phyloP scores from a whole-genome alignment of 2,113 vertebrate genomes.

The Dicentrarchus labrax region DNA sequence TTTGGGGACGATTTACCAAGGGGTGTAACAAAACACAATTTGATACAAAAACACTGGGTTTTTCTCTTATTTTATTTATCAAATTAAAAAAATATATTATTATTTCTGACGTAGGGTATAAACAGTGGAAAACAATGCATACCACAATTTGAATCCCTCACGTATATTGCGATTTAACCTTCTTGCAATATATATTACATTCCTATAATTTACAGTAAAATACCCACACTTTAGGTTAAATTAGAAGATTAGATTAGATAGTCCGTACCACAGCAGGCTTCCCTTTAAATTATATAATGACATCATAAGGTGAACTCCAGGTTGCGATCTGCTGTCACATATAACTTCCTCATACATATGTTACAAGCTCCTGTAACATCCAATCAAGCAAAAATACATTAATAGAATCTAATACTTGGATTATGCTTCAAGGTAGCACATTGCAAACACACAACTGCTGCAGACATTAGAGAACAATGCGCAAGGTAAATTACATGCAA shows the following conservation, averaged over 20 bases:
- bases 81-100: too few relatives aligned
- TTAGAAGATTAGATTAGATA: slow-evolving; percentile 30
- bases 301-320: neutral
- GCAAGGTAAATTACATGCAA: slow-evolving; percentile 37
- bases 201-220: slow-evolving; percentile 21
- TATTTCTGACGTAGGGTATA: too few relatives aligned
- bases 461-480: slow-evolving; percentile 14
- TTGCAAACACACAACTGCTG: slow-evolving; percentile 17
- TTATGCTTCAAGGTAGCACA: slow-evolving; percentile 3
- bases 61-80: too few relatives aligned
- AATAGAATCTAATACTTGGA: neutral
- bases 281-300: neutral
- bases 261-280: slow-evolving; percentile 4
- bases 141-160: too few relatives aligned
- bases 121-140: too few relatives aligned
- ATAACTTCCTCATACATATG: slow-evolving; percentile 1
- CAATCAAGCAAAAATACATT: slow-evolving; percentile 16
- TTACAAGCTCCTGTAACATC: slow-evolving; percentile 17
- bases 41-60: too few relatives aligned
- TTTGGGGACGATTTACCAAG: neutral
- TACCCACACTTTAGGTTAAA: neutral
- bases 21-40: too few relatives aligned
- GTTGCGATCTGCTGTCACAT: slow-evolving; percentile 16
- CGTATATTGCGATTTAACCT: too few relatives aligned
- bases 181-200: too few relatives aligned